phyloP scores from a whole-genome alignment of 2,797 vertebrate genomes.

The Karalla daura region DNA sequence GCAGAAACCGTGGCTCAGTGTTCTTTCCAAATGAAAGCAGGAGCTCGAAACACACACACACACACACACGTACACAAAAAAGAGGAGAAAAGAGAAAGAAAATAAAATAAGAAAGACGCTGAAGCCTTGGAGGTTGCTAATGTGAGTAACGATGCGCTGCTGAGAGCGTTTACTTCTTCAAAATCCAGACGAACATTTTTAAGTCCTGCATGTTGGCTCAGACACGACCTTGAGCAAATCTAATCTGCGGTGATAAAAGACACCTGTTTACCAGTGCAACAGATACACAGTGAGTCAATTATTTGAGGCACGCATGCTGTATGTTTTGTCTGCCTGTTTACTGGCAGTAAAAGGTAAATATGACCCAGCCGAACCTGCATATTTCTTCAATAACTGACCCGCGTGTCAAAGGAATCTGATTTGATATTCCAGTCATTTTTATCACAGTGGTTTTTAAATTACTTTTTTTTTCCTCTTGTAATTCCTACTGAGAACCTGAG shows the following conservation, averaged over 20 bases:
- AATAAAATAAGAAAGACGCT: constrained; percentile 46
- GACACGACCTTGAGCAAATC: constrained; percentile 66
- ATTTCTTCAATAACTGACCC: constrained; percentile 54
- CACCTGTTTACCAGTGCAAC: constrained; percentile 66
- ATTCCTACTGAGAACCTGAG: constrained; percentile 57
- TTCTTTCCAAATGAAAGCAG: constrained; percentile 57
- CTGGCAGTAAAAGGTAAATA: constrained; percentile 32
- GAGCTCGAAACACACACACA: constrained; percentile 8
- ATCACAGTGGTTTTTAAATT: constrained; percentile 50
- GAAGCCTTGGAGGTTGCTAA: constrained; percentile 60
- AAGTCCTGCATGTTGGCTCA: constrained; percentile 50
- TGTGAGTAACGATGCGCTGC: constrained; percentile 61
- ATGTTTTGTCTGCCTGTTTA: constrained; percentile 56
- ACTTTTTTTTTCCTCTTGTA: constrained; percentile 43
- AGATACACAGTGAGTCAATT: constrained; percentile 48
- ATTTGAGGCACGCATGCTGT: constrained; percentile 45
- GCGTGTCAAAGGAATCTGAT: constrained; percentile 53
- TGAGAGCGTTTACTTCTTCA: constrained; percentile 57
- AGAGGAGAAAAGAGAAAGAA: too few relatives aligned
- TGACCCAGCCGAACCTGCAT: constrained; percentile 37
- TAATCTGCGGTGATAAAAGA: constrained; percentile 63
- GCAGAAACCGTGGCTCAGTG: constrained; percentile 62
- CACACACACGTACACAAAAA: too few relatives aligned
- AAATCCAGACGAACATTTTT: constrained; percentile 64
- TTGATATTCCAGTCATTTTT: constrained; percentile 59